Base-by-base conservation (phyloP, 2,797 vertebrate species). In the Poecilia wingei region DNA sequence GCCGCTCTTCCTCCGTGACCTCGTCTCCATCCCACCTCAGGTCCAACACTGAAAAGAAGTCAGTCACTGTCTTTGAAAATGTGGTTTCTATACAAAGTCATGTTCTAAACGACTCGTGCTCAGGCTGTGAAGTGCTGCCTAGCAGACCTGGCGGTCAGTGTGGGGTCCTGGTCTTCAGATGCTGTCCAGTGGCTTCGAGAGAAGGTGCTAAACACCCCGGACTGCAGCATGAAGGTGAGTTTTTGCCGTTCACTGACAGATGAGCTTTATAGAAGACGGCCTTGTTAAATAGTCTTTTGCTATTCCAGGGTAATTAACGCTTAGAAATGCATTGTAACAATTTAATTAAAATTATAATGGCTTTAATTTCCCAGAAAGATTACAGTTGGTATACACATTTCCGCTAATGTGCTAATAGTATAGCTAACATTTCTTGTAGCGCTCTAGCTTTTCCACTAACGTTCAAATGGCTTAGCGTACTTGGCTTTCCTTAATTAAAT, bases 181-280 rank as follows among this genome's bases (percentile, higher is more conserved):
- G 96, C 97, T 78, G 97, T 99, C 49, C 96, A 98, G 86, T 97
- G 97, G 97, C 95, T 99, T 53, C 95, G 97, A 94, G 97, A 98
- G 84, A 95, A 96, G 80, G 97, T 97, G 76, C 92, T 97, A 75
- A 97, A 96, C 86, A 95, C 95, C 90, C 94, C 94, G 0, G 96
- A 98, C 88, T 98, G 97, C 77, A 97, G 96, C 92, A 97, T 98
- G 91, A 97, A 95, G 93, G 94, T 94, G 82, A 66, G 43, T 41
- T 64, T 31, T 46, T 66, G 6, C 4, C 31, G 51, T 13, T n/a
- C 28, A 49, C 5, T 18, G 25, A 25, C 71, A 72, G 39, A 31
- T 7, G 20, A 33, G 6, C 6, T 28, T n/a, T 79, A 47, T 22
- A 25, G 18, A 72, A 28, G 8, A 49, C 43, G 7, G 73, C 55